Evolutionary conservation across 2,888 invertebrate species (phyloP), one percentile per base, ranked within the genome.

Genomic region (Drosophila nigricruria): DNA sequence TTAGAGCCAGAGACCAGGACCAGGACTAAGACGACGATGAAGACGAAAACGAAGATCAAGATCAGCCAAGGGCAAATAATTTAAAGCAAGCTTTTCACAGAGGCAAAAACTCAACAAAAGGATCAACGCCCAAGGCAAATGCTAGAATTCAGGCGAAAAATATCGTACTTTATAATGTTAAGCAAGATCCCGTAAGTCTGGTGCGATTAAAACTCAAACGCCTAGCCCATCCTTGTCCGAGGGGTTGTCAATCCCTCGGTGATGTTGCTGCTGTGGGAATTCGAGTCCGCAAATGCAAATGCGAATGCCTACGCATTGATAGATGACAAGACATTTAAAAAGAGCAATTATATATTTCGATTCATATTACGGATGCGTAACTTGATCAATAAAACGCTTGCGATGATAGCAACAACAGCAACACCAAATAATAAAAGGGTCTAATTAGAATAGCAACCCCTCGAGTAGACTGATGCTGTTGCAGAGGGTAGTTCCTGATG

Each of bases 121-220:
- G 77, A 74, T 78, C 77, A 77, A 58, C 61, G 56, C 10, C 59
- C 25, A 20, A 40, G 30, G 52, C 52, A 70, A 58, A 43, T 56
- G 30, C 38, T 66, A 56, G 54, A 81, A 63, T 85, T 88, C 85
- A 8, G 45, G 53, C 34, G 88, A 85, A 88, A 68, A 75, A 75
- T 69, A 42, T 49, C 64, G 30, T 79, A 73, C 82, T 79, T 83
- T 85, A 82, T 82, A 82, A 88, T 85, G 88, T 85, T 88, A 85
- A 85, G 88, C 81, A 86, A 85, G 85, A 88, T 85, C 86, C 88
- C 49, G 83, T 79, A 88, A 85, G 82, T 83, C 88, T 88, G 85
- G 81, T 86, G 83, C 83, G 88, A 86, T 88, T 86, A 81, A 76
- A 66, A 76, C 45, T 45, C 62, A 67, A 72, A 82, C 80, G 81